Base-by-base conservation (phyloP, 2,888 invertebrate genomes). In the Drosophila incognita region DNA sequence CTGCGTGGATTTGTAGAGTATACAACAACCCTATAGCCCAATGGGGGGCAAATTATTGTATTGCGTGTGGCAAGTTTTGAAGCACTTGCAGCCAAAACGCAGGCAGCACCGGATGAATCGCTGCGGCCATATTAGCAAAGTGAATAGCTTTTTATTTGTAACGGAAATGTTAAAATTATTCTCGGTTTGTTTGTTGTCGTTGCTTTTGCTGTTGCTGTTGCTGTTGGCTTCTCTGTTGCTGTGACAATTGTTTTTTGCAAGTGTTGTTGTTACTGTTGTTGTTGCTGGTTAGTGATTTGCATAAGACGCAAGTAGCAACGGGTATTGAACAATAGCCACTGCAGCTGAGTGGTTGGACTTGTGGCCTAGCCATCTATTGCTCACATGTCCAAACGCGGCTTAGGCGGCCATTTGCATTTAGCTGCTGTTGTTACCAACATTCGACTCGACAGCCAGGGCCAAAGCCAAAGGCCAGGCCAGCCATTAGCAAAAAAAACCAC, bases 61-160 rank as follows among this genome's bases (percentile, higher is more conserved):
- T 87, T 87, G 86, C 86, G 90, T 87, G 86, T 76, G 83, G 69
- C 79, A 81, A 78, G 72, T 83, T 85, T 87, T 79, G 70, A 74
- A 79, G 73, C 70, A 70, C 79, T 76, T 77, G 83, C 82, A 79
- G 67, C 66, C 71, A 57, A 79, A 81, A 87, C 86, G 80, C 83
- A 83, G 58, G 65, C 74, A 82, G 57, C 63, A 80, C 89, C 86
- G 86, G 86, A 87, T 87, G 86, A 87, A 81, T 74, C 77, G 78
- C 78, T 76, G 82, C 80, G 85, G 90, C 81, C 86, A 76, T 87
- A 87, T 87, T 87, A 87, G 86, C 83, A 87, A 83, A 87, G 90
- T 89, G 90, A 87, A 87, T 87, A 80, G 90, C 82, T 87, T 87
- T 87, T 89, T 87, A 87, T 87, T 87, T 87, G 86, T 77, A 79